phyloP scores from a whole-genome alignment of 2,888 invertebrate species.

The Apoda limacodes region DNA sequence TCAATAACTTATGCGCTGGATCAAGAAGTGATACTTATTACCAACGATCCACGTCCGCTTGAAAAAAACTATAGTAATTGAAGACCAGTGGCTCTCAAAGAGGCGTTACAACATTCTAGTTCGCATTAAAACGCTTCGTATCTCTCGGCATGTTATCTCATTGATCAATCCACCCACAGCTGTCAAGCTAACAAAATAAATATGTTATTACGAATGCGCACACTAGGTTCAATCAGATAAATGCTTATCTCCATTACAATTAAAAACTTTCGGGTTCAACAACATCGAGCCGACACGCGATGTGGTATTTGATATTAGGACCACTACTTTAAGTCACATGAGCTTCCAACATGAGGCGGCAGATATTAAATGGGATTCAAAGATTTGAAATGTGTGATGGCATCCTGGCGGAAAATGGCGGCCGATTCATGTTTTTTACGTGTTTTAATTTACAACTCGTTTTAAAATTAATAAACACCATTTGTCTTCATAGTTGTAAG shows the following conservation, averaged over 20 bases:
- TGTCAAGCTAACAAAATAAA: constrained; percentile 66
- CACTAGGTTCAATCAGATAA: constrained; percentile 50
- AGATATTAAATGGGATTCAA: too few species aligned
- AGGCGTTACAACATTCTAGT: constrained; percentile 35
- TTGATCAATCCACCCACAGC: constrained; percentile 58
- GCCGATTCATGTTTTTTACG: too few species aligned
- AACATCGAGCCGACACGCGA: constrained; percentile 24
- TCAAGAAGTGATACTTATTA: too few species aligned
- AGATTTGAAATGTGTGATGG: too few species aligned
- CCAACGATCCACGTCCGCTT: too few species aligned
- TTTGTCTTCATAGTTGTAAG: too few species aligned
- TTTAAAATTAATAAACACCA: too few species aligned
- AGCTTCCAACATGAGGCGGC: constrained; percentile 7
- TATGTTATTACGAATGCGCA: constrained; percentile 63
- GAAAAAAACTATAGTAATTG: constrained; percentile 26
- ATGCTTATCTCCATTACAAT: constrained; percentile 56
- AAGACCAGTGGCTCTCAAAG: constrained; percentile 37
- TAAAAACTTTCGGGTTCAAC: constrained; percentile 48
- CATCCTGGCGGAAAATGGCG: too few species aligned
- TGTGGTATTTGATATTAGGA: constrained; percentile 26
- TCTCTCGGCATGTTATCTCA: constrained; percentile 37
- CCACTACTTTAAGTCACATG: constrained; percentile 17
- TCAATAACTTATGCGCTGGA: too few species aligned
- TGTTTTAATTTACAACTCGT: too few species aligned
- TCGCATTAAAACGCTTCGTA: constrained; percentile 34